phyloP scores from a whole-genome alignment of 2,888 invertebrate species.

The Hypercompe scribonia region DNA sequence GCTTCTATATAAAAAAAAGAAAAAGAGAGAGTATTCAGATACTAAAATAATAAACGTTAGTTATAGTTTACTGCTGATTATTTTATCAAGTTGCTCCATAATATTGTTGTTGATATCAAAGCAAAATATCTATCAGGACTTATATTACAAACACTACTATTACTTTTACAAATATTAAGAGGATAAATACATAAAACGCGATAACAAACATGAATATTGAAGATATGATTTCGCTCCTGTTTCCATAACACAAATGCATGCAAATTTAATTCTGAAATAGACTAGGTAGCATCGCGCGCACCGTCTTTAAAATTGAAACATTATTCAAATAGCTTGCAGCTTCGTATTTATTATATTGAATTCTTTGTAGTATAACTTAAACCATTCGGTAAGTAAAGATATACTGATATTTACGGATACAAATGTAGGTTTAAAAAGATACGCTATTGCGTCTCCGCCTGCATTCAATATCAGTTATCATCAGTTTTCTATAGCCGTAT shows the following conservation, averaged over 20 bases:
- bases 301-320: neutral
- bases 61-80: neutral
- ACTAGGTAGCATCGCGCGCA: neutral
- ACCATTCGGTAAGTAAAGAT: neutral
- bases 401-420: neutral
- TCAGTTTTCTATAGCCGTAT: neutral
- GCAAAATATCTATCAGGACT: neutral
- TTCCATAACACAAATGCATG: slow-evolving; percentile 41
- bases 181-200: slow-evolving; percentile 2
- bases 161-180: too few relatives aligned
- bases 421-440: neutral
- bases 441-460: neutral
- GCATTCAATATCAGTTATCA: neutral
- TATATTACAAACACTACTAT: neutral
- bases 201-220: slow-evolving; percentile 19
- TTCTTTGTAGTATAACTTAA: neutral
- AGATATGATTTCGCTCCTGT: slow-evolving; percentile 10
- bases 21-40: too few relatives aligned
- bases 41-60: too few relatives aligned
- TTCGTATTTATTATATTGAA: neutral
- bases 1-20: too few relatives aligned
- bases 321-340: neutral
- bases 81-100: too few relatives aligned
- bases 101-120: neutral
- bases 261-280: slow-evolving; percentile 26